phyloP scores from a whole-genome alignment of 1,140 invertebrate genomes.

The Ptiloglossa arizonensis region DNA sequence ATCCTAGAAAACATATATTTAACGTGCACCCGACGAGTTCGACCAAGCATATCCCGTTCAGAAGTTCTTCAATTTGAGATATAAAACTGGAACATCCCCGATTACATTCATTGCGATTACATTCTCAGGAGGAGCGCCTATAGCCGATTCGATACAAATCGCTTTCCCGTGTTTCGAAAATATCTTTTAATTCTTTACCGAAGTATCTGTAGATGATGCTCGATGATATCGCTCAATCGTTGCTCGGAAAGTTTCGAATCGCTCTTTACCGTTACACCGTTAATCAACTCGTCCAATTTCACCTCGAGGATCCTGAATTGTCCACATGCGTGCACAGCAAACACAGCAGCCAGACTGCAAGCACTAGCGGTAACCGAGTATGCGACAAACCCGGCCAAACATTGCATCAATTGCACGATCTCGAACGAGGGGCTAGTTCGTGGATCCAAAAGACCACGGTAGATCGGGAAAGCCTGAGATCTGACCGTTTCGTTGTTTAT shows the following conservation, averaged over 20 bases:
- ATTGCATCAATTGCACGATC: slow-evolving; percentile 57
- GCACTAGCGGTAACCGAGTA: slow-evolving; percentile 55
- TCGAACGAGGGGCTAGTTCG: slow-evolving; percentile 54
- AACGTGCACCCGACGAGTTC: slow-evolving; percentile 73
- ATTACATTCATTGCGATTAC: too few relatives aligned
- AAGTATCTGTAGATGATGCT: slow-evolving; percentile 65
- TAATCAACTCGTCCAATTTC: slow-evolving; percentile 45
- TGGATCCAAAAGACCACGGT: slow-evolving; percentile 46
- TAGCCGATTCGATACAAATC: too few relatives aligned
- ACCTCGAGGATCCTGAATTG: slow-evolving; percentile 58
- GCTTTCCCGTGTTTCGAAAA: background rate
- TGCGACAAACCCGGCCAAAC: slow-evolving; percentile 50
- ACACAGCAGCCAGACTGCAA: slow-evolving; percentile 59
- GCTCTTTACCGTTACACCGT: background rate
- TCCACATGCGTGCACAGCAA: slow-evolving; percentile 65
- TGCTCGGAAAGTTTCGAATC: background rate
- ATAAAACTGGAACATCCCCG: slow-evolving; percentile 66
- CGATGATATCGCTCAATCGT: slow-evolving; percentile 57
- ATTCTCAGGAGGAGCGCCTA: too few relatives aligned
- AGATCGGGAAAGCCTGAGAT: slow-evolving; percentile 49
- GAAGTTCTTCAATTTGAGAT: slow-evolving; percentile 60
- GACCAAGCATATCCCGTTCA: slow-evolving; percentile 72
- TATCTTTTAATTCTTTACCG: slow-evolving; percentile 36
- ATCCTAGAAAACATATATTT: slow-evolving; percentile 74
- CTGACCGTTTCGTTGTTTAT: slow-evolving; percentile 62